Percentiles rank a stretch among this genome's conserved stretches.
phyloP scores from a whole-genome alignment of 2,888 invertebrate species.

The Opisthograptis luteolata region DNA sequence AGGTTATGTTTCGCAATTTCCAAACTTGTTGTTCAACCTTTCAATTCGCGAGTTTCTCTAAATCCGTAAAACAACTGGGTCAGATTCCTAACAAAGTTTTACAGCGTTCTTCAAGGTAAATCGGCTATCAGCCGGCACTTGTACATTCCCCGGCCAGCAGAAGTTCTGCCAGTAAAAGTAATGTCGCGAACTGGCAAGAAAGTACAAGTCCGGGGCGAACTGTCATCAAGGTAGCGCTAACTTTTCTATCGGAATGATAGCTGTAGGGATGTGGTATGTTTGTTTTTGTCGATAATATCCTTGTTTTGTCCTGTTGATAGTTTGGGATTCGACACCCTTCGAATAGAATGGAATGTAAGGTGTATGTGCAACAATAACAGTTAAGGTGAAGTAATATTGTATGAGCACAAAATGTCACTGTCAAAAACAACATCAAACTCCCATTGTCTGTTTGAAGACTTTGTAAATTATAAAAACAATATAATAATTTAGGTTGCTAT shows the following conservation, averaged over 20 bases:
- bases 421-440: too few relatives aligned
- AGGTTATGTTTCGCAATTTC: background rate
- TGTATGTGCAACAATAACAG: too few relatives aligned
- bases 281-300: conserved; percentile 3
- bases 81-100: conserved; percentile 32
- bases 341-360: too few relatives aligned
- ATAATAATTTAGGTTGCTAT: too few relatives aligned
- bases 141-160: conserved; percentile 19
- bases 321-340: too few relatives aligned
- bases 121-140: conserved; percentile 26
- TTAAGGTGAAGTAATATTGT: too few relatives aligned
- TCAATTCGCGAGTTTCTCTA: conserved; percentile 7
- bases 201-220: conserved; percentile 53
- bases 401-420: too few relatives aligned
- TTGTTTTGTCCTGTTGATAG: too few relatives aligned
- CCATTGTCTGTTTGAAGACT: too few relatives aligned
- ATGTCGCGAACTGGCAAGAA: conserved; percentile 42
- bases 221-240: conserved; percentile 72
- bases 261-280: conserved; percentile 49
- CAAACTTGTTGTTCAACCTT: conserved; percentile 11
- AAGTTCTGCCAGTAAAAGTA: conserved; percentile 24
- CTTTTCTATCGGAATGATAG: conserved; percentile 54
- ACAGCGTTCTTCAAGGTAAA: conserved; percentile 36
- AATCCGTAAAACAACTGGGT: conserved; percentile 26
- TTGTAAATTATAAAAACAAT: too few relatives aligned